phyloP scores from a whole-genome alignment of 2,113 vertebrate species.

The Apodemus sylvaticus region DNA sequence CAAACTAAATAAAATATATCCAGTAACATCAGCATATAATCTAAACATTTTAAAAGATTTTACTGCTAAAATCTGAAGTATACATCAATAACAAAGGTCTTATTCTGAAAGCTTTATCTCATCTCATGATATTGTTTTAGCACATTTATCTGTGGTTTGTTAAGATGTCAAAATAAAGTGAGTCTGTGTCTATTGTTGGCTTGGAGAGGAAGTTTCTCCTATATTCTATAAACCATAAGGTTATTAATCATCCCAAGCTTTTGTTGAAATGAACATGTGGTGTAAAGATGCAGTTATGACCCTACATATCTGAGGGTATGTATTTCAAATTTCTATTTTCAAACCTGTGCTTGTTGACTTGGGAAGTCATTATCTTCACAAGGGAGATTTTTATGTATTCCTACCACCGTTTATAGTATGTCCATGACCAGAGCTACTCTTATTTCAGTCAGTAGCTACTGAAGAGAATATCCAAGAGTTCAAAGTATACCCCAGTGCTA shows the following conservation, averaged over 20 bases:
- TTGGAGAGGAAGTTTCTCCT: constrained; percentile 22
- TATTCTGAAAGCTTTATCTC: constrained; percentile 30
- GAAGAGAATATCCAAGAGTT: neutral
- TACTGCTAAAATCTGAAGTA: neutral
- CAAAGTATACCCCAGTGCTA: neutral
- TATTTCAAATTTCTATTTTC: constrained; percentile 53
- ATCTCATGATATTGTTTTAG: constrained; percentile 31
- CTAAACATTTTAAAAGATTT: neutral
- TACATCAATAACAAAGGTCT: neutral
- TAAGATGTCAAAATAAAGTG: constrained; percentile 48
- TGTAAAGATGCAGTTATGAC: neutral
- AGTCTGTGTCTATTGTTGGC: neutral
- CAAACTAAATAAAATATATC: neutral
- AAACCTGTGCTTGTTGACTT: neutral
- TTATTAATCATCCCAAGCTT: constrained; percentile 49
- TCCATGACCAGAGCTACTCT: neutral
- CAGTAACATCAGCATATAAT: neutral
- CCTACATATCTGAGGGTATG: neutral
- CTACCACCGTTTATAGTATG: neutral
- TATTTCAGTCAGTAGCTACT: neutral
- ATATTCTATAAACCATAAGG: neutral
- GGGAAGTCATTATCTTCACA: neutral
- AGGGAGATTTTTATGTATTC: neutral
- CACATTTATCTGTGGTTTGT: constrained; percentile 66
- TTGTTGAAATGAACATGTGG: neutral